Conservation (phyloP, 2,797 vertebrate genomes). For the Halcyon badia region DNA sequence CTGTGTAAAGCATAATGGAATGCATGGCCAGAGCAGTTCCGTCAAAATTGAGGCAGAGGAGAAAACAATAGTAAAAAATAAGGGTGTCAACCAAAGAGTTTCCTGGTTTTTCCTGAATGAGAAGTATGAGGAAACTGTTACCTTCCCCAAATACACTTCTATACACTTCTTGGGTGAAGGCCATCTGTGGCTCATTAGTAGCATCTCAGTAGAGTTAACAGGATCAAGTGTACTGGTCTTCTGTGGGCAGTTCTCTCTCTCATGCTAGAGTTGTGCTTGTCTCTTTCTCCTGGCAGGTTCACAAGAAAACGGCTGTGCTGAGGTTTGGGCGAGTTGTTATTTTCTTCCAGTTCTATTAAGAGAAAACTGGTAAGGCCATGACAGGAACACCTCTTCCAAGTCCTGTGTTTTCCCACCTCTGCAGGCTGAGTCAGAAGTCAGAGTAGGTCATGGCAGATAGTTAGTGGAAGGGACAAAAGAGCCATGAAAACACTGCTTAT, state of each 20-base stretch:
- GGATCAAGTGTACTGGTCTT: slow-evolving; percentile 26
- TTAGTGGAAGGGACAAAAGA: slow-evolving; percentile 3
- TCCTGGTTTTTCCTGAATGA: slow-evolving; percentile 53
- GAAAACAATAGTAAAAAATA: slow-evolving; percentile 65
- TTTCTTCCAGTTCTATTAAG: slow-evolving; percentile 24
- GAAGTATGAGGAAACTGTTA: slow-evolving; percentile 65
- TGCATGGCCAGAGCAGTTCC: slow-evolving; percentile 27
- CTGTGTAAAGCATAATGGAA: slow-evolving; percentile 55
- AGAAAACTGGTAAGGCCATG: slow-evolving; percentile 13
- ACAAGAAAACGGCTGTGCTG: neutral
- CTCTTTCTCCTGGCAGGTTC: slow-evolving; percentile 13
- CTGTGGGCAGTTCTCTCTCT: neutral
- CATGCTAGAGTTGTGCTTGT: neutral
- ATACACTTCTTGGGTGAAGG: slow-evolving; percentile 48
- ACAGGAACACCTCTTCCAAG: slow-evolving; percentile 2
- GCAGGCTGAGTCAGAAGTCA: slow-evolving; percentile 28
- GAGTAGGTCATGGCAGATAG: neutral
- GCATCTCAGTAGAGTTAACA: neutral
- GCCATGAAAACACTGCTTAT: neutral
- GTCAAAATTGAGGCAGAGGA: slow-evolving; percentile 44
- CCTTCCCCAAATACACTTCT: slow-evolving; percentile 2
- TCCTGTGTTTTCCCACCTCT: slow-evolving; percentile 15
- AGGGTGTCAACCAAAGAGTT: slow-evolving; percentile 66
- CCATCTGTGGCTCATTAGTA: slow-evolving; percentile 5
- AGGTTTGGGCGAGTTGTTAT: slow-evolving; percentile 8